Evolutionary conservation across 2,888 invertebrate genomes (phyloP), one percentile per base, ranked within the genome.

Genomic region (Brenthis daphne): DNA sequence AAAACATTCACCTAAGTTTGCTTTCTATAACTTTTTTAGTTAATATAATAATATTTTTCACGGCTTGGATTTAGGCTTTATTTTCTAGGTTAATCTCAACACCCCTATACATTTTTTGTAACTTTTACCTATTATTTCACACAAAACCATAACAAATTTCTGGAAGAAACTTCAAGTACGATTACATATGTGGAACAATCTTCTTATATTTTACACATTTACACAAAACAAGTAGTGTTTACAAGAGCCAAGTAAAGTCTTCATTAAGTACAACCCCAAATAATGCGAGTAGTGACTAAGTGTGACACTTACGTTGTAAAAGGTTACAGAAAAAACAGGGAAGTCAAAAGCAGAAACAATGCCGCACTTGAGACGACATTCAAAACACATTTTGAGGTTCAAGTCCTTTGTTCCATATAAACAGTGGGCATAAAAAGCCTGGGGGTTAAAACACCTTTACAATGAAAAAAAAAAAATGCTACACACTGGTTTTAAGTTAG

Each of bases 281-380:
- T 54, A 37, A 63, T 54, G 33, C 53, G 37, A 63, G 63, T 37
- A 63, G 53, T 54, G 37, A 63, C 63, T 51, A 51, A 51, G 65
- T 57, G 69, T 56, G 56, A 70, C 56, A 68, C 69, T 70, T 58
- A 53, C 58, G 53, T 47, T 16, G 37, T 37, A 29, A 61, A 65
- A 54, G 68, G 65, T 70, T 65, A 63, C 61, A 57, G 57, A n/a
- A 66, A 64, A 48, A 61, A 64, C 55, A 51, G 63, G 72, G 54
- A 67, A 70, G 73, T 73, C 70, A 65, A 65, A 57, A 67, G 67
- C 65, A 63, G 65, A 60, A 69, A 73, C 70, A 73, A 70, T 70
- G 66, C 51, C 47, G 57, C 67, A 73, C 73, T 73, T 68, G 73
- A 73, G 73, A 73, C 73, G 68, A 69, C 70, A 73, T 73, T 73